phyloP scores from a whole-genome alignment of 2,888 invertebrate species.

The Trisateles emortualis region DNA sequence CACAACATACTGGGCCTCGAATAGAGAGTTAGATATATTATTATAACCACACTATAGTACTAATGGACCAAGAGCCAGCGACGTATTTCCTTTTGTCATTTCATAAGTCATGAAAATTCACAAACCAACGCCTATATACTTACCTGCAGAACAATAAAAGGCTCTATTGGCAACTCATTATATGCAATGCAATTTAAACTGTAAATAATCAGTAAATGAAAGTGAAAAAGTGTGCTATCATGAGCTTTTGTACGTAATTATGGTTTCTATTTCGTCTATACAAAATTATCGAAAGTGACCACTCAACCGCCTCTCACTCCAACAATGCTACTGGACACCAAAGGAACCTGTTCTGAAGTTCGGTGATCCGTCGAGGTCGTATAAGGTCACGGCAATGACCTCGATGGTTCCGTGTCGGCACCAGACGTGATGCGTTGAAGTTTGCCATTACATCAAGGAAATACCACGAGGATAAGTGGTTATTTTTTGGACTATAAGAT shows the following conservation, averaged over 20 bases:
- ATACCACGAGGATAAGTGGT: neutral
- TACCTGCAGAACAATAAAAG: too few relatives aligned
- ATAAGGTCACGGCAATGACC: slow-evolving; percentile 59
- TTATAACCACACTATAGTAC: too few relatives aligned
- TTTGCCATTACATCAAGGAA: slow-evolving; percentile 12
- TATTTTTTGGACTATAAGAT: neutral
- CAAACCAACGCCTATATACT: too few relatives aligned
- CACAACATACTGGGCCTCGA: too few relatives aligned
- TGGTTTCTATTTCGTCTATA: neutral
- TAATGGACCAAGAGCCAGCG: too few relatives aligned
- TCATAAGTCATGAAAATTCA: too few relatives aligned
- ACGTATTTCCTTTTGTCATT: too few relatives aligned
- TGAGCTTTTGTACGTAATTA: neutral
- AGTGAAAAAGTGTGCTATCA: neutral
- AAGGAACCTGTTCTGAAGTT: slow-evolving; percentile 37
- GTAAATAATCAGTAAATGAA: neutral
- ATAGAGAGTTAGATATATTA: too few relatives aligned
- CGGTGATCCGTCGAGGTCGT: slow-evolving; percentile 48
- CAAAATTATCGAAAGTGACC: neutral
- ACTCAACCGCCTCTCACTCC: slow-evolving; percentile 3
- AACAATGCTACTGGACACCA: slow-evolving; percentile 11
- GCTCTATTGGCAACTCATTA: too few relatives aligned
- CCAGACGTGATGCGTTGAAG: slow-evolving; percentile 23
- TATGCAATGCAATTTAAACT: too few relatives aligned
- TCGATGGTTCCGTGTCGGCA: slow-evolving; percentile 37